These are phyloP conservation scores for Vombatus ursinus DNA, from an alignment of 2,113 vertebrate species.

Conservation along the genomic window DNA sequence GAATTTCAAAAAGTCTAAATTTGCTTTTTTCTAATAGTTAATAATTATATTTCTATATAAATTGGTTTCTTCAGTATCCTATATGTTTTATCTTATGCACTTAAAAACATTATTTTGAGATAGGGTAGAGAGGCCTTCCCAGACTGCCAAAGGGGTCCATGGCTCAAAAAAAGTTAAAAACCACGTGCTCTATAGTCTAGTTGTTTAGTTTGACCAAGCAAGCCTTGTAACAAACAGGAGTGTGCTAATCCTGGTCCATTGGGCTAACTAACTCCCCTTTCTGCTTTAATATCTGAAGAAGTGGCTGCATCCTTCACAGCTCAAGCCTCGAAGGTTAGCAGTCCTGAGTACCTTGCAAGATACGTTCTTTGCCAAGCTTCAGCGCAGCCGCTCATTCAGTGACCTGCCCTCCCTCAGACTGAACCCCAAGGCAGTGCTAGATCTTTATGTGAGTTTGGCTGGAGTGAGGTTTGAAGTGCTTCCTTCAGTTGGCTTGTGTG, in stretches of 20 bases:
- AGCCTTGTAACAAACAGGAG: not conserved
- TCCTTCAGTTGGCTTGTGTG: constrained; percentile 40
- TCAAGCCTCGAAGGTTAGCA: constrained; percentile 88
- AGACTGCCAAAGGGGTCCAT: not conserved
- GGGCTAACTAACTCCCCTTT: constrained; percentile 79
- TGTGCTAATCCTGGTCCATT: constrained; percentile 66
- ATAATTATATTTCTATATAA: not conserved
- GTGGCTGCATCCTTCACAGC: constrained; percentile 89
- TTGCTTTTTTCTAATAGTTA: not conserved
- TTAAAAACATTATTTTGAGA: not conserved
- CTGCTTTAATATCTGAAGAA: constrained; percentile 88
- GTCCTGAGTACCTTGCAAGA: constrained; percentile 94
- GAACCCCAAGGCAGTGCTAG: constrained; percentile 92
- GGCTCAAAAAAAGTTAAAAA: not conserved
- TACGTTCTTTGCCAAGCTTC: constrained; percentile 95
- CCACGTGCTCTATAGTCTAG: not conserved
- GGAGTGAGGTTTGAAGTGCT: constrained; percentile 53
- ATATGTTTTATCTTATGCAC: not conserved
- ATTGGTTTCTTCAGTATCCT: not conserved
- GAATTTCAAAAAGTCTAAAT: not conserved
- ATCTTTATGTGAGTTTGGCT: constrained; percentile 94
- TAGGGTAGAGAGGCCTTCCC: not conserved
- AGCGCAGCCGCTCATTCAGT: constrained; percentile 94
- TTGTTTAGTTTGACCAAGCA: not conserved
- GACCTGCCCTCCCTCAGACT: constrained; percentile 95